A percentile compares a stretch with the other conserved stretches of the same genome.
Conservation (phyloP, 1,140 invertebrate species). For the Megalonaias nervosa region DNA sequence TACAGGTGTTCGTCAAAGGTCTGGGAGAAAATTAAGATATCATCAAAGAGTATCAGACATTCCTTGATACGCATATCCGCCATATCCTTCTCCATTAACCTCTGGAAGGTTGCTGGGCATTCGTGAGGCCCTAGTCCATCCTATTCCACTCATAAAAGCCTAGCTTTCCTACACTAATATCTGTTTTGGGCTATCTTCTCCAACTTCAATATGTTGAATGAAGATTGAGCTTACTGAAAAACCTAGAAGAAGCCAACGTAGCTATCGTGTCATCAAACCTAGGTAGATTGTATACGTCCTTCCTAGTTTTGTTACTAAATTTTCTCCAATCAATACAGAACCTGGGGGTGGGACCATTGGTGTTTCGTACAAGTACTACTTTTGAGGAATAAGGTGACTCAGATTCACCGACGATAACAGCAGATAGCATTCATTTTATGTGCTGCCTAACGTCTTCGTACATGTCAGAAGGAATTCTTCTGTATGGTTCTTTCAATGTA, state of each 20-base stretch:
- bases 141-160: constrained; percentile 45
- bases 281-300: constrained; percentile 9
- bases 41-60: constrained; percentile 48
- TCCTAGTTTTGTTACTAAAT: not conserved
- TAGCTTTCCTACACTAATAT: constrained; percentile 35
- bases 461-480: constrained; percentile 19
- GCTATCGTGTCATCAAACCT: constrained; percentile 16
- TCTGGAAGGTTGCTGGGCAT: constrained; percentile 49
- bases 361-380: constrained; percentile 17
- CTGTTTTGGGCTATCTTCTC: constrained; percentile 40
- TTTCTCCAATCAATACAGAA: constrained; percentile 18
- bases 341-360: constrained; percentile 8
- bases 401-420: constrained; percentile 2
- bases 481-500: constrained; percentile 21
- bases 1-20: too few relatives aligned
- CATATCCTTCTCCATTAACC: constrained; percentile 47
- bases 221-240: too few relatives aligned
- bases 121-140: constrained; percentile 47
- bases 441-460: constrained; percentile 23
- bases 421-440: constrained; percentile 13
- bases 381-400: constrained; percentile 7
- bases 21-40: constrained; percentile 41
- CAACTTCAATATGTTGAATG: constrained; percentile 69
- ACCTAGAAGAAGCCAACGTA: too few relatives aligned
- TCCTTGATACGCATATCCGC: constrained; percentile 32